Evolutionary conservation across 23 tunicate species (phyloP), one percentile per base, ranked within the genome.

Genomic region (Halocynthia roretzi): DNA sequence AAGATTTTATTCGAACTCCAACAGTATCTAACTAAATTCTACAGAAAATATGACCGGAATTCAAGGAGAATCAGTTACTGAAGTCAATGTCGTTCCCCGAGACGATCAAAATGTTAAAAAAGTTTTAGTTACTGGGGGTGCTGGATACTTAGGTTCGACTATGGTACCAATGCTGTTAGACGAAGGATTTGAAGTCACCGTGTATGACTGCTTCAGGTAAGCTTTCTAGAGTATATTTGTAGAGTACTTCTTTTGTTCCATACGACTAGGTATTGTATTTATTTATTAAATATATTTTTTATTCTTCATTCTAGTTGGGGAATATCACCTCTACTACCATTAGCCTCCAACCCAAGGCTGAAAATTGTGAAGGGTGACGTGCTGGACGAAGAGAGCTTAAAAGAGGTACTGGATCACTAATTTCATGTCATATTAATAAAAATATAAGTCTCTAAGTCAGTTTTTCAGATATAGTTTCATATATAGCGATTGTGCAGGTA

Each of bases 51-150:
- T 31, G 44, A 31, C 44, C 44, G 44, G 44, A 31, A 31, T 31
- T 31, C 44, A 31, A 31, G 44, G 44, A 31, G 44, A 31, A 31
- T 31, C 44, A 31, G 44, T 31, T 31, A 31, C 92, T 53, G 92
- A 82, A 10, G 40, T 82, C 9, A 72, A 54, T 61, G 19, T 60
- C 6, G 77, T 68, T 50, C 53, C 80, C 7, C 79, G 95, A 21
- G 95, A 93, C 71, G 95, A 93, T 75, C 78, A 81, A 56, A 68
- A 84, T 50, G 56, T 88, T 8, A 84, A 84, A 68, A 75, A 64
- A 61, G 89, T 93, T 48, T 77, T 93, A 9, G 86, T 93, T 21
- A 87, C 98, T n/a, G 98, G 98, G 49, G 98, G 98, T 63, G 98
- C 98, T 7, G 98, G 98, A 14, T 93, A 93, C 56, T 70, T 93